These are phyloP conservation scores for Seira sanloemensis DNA, from an alignment of 2,888 invertebrate genomes.

Conservation along the genomic window DNA sequence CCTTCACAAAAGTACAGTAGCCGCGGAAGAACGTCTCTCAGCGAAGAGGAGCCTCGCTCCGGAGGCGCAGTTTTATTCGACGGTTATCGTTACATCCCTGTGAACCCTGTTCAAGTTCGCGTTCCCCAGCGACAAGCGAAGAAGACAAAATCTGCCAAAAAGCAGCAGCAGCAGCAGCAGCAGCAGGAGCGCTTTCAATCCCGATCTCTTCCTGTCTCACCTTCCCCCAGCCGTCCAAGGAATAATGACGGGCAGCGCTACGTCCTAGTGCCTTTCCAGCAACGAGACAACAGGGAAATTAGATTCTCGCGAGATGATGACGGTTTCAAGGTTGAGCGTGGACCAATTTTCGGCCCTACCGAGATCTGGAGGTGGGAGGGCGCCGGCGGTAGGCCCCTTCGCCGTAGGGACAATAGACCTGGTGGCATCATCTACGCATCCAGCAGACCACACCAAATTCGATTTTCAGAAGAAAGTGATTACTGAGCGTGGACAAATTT, in stretches of 20 bases:
- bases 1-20: neutral
- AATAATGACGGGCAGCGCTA: no score
- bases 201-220: neutral
- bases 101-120: constrained; percentile 33
- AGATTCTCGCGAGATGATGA: constrained; percentile 38
- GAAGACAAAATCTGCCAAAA: constrained; percentile 17
- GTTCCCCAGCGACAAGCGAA: constrained; percentile 35
- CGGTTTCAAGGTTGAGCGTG: constrained; percentile 26
- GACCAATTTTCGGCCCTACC: constrained; percentile 21
- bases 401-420: constrained; percentile 38
- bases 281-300: constrained; percentile 28
- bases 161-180: neutral
- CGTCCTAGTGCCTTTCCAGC: constrained; percentile 32
- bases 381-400: constrained; percentile 35
- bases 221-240: neutral
- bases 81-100: constrained; percentile 42
- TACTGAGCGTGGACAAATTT: no score
- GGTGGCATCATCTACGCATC: constrained; percentile 29
- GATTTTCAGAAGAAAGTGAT: constrained; percentile 39
- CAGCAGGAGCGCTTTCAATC: neutral
- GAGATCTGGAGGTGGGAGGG: constrained; percentile 54
- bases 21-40: constrained; percentile 22
- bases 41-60: constrained; percentile 26
- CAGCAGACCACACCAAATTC: constrained; percentile 39
- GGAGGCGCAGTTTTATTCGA: constrained; percentile 49